phyloP scores from a whole-genome alignment of 1,140 invertebrate genomes.

The Galleria mellonella region DNA sequence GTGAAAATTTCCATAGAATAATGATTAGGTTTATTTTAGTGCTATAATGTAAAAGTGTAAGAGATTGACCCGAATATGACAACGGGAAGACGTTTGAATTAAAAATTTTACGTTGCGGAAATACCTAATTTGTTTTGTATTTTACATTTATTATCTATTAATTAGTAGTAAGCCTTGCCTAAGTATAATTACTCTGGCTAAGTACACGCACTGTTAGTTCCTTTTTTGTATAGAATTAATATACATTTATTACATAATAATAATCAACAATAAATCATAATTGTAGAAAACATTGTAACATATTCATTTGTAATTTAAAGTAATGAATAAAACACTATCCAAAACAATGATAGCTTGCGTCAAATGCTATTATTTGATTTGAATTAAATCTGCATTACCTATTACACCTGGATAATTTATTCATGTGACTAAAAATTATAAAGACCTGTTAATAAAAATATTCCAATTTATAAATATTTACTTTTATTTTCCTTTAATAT shows the following conservation, averaged over 20 bases:
- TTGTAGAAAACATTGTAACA: constrained; percentile 8
- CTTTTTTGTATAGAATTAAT: constrained; percentile 60
- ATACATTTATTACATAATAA: constrained; percentile 33
- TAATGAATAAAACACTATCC: too few species aligned
- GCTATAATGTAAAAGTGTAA: not conserved
- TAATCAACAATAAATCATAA: constrained; percentile 18
- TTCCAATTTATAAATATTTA: constrained; percentile 39
- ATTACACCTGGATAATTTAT: not conserved
- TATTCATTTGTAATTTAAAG: too few species aligned
- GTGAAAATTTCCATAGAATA: constrained; percentile 59
- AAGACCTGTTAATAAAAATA: constrained; percentile 70
- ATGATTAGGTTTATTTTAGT: constrained; percentile 12
- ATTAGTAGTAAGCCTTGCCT: constrained; percentile 36
- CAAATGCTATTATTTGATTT: constrained; percentile 6
- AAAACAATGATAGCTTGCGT: too few species aligned
- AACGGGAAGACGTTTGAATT: not conserved
- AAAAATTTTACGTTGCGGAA: too few species aligned
- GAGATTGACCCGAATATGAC: not conserved
- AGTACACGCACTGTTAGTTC: constrained; percentile 62
- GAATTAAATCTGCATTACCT: not conserved
- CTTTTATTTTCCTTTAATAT: constrained; percentile 13
- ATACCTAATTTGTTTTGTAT: not conserved
- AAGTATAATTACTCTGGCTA: constrained; percentile 46
- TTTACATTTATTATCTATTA: constrained; percentile 7
- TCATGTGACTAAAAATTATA: constrained; percentile 35